Evolutionary conservation across 37 sponge, comb jelly and placozoan species (phyloP), one percentile per base, ranked within the genome.

Genomic region (Amphimedon queenslandica): DNA sequence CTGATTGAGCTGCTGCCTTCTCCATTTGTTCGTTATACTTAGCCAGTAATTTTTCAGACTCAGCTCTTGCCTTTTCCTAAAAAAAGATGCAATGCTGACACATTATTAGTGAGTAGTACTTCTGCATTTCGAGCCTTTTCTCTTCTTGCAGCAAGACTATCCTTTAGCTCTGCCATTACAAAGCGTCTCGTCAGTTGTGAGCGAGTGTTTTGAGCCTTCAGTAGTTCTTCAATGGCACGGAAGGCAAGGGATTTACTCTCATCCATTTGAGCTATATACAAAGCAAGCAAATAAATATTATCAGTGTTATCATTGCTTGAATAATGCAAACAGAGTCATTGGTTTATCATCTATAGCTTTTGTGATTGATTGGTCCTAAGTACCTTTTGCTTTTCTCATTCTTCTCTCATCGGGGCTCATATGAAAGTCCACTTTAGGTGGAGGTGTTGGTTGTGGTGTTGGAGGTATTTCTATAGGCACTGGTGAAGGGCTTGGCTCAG

Each of bases 301-400:
- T 47, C 51, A 13, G n/a, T n/a, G n/a, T n/a, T n/a, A n/a, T n/a
- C n/a, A n/a, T n/a, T n/a, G n/a, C n/a, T n/a, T n/a, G n/a, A n/a
- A n/a, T n/a, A n/a, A n/a, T n/a, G n/a, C n/a, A n/a, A n/a, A n/a
- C n/a, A n/a, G n/a, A n/a, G n/a, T n/a, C n/a, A n/a, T n/a, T n/a
- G n/a, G n/a, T n/a, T n/a, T n/a, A n/a, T n/a, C n/a, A n/a, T n/a
- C n/a, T n/a, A n/a, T n/a, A n/a, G n/a, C n/a, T n/a, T n/a, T n/a
- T n/a, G n/a, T n/a, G n/a, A n/a, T n/a, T n/a, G n/a, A n/a, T n/a
- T n/a, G n/a, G n/a, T n/a, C n/a, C n/a, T n/a, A n/a, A n/a, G 30
- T 23, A 86, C 87, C 81, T 60, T 76, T 80, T 30, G 90, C 90
- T 47, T 84, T 89, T 58, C 85, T 80, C 64, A 84, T 37, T 42